Evolutionary conservation across 1,140 invertebrate species (phyloP).

Genomic region (Musca domestica): DNA sequence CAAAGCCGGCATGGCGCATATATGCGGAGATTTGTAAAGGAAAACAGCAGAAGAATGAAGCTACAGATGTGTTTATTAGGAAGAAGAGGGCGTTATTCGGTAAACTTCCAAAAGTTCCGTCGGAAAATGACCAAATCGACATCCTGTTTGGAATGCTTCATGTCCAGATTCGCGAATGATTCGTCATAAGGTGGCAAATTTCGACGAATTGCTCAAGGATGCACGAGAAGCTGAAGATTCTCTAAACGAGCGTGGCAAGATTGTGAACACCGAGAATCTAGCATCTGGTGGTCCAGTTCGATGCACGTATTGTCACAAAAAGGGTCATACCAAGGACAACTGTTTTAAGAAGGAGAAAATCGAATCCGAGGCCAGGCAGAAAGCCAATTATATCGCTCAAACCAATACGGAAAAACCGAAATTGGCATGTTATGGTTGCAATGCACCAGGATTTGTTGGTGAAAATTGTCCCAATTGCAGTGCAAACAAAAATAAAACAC

Average conservation of each 20-base stretch:
- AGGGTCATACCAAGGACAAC: neutral
- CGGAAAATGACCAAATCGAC: conserved; percentile 24
- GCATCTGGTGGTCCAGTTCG: neutral
- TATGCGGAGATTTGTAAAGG: conserved; percentile 24
- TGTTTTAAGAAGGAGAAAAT: neutral
- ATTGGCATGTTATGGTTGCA: conserved; percentile 13
- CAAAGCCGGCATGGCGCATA: conserved; percentile 25
- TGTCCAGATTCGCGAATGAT: conserved; percentile 23
- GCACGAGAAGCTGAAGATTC: conserved; percentile 2
- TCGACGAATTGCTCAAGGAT: conserved; percentile 17
- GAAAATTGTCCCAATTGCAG: neutral
- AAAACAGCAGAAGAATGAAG: conserved; percentile 23
- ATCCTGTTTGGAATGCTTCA: conserved; percentile 28
- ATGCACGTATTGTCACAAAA: conserved; percentile 15
- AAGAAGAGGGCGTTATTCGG: conserved; percentile 24
- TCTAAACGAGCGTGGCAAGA: neutral
- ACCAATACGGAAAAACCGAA: neutral
- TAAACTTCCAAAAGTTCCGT: neutral
- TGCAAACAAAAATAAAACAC: neutral
- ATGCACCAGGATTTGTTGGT: neutral
- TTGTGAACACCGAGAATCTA: neutral
- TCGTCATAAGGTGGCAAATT: conserved; percentile 12
- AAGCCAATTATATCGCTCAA: conserved; percentile 11
- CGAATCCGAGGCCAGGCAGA: neutral
- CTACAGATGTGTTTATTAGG: conserved; percentile 23